phyloP scores from a whole-genome alignment of 2,113 vertebrate species.

The Podilymbus podiceps region DNA sequence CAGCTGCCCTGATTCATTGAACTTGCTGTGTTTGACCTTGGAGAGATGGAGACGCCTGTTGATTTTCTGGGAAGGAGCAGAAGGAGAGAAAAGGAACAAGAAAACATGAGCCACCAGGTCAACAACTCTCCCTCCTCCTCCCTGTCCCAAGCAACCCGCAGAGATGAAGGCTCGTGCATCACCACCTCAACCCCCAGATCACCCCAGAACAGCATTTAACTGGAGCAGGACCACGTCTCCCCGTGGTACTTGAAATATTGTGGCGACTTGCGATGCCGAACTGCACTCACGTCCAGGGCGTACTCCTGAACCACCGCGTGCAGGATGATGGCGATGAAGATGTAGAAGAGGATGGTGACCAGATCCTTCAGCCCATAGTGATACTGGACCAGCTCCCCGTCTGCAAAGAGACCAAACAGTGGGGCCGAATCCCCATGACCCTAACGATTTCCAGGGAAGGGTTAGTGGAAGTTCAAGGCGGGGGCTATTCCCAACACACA shows the following conservation, averaged over 20 bases:
- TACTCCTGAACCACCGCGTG: conserved; percentile 97
- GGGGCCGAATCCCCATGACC: background rate
- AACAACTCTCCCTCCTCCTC: background rate
- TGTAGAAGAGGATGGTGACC: conserved; percentile 92
- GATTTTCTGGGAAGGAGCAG: conserved; percentile 82
- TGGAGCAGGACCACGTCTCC: background rate
- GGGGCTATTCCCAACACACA: background rate
- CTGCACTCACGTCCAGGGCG: conserved; percentile 87
- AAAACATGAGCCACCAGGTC: background rate
- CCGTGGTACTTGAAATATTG: background rate
- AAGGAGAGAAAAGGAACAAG: background rate
- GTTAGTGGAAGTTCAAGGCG: background rate
- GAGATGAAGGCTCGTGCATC: background rate
- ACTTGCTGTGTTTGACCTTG: conserved; percentile 97
- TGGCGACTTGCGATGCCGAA: background rate
- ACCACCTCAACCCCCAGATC: background rate
- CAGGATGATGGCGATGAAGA: conserved; percentile 92
- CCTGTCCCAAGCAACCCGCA: background rate
- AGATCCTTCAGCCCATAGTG: conserved; percentile 92
- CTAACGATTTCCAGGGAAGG: background rate
- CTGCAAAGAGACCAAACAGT: conserved; percentile 62
- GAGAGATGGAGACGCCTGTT: conserved; percentile 97
- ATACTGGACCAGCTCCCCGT: conserved; percentile 88
- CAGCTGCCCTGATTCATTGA: conserved; percentile 96
- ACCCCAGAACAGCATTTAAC: background rate